phyloP scores from a whole-genome alignment of 2,113 vertebrate genomes.

The Onychostruthus taczanowskii region DNA sequence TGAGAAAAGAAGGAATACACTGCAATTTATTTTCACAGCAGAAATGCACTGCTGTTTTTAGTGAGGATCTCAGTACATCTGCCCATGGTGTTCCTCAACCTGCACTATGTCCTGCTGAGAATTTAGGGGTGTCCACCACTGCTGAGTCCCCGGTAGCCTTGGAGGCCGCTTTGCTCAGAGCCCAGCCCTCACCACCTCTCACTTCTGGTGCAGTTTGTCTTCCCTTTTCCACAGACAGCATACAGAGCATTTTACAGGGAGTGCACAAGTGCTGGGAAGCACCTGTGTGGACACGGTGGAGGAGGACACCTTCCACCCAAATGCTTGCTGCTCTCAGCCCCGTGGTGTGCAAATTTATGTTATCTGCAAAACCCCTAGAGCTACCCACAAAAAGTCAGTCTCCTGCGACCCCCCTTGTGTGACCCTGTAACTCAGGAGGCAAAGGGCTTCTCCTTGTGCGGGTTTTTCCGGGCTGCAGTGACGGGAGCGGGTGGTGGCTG shows the following conservation, averaged over 20 bases:
- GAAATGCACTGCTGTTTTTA: background rate
- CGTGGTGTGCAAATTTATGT: fast-evolving
- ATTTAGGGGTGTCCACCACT: background rate
- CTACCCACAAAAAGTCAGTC: no score
- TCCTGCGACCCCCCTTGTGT: background rate
- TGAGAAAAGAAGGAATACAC: background rate
- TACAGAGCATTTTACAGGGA: background rate
- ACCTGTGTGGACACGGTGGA: fast-evolving
- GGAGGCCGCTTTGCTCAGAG: background rate
- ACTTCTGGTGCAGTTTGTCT: background rate
- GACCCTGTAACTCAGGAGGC: no score
- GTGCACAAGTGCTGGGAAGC: fast-evolving
- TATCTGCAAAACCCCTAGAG: no score
- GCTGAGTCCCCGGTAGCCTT: fast-evolving
- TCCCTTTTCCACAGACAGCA: fast-evolving
- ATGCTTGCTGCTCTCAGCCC: background rate
- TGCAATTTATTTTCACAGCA: background rate
- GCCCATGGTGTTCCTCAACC: fast-evolving
- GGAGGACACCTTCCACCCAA: no score
- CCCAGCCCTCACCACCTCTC: background rate
- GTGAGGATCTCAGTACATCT: background rate
- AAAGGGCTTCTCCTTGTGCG: fast-evolving
- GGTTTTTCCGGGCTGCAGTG: fast-evolving
- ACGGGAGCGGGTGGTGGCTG: fast-evolving
- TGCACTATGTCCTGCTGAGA: fast-evolving